These are phyloP conservation scores for Sphyrna mokarran DNA, from an alignment of 2,113 vertebrate species.

Conservation along the genomic window DNA sequence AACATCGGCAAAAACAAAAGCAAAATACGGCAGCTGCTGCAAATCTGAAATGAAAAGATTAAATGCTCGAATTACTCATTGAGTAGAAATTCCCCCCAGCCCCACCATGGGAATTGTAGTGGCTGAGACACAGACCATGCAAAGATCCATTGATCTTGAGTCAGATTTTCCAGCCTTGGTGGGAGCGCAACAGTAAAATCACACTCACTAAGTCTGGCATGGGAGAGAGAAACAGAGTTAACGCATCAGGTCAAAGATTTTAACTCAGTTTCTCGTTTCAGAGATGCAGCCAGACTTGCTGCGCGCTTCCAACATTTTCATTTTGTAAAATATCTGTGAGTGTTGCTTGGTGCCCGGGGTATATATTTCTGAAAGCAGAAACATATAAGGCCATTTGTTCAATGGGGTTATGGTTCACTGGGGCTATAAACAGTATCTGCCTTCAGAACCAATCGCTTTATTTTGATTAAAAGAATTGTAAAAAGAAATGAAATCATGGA, in stretches of 20 bases:
- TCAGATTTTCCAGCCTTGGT: background rate
- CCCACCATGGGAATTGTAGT: too few species aligned
- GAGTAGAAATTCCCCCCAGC: too few species aligned
- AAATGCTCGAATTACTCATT: too few species aligned
- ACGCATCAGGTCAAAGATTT: background rate
- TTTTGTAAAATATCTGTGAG: background rate
- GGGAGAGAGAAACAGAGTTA: background rate
- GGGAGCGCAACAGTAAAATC: too few species aligned
- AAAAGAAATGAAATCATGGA: background rate
- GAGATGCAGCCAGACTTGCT: background rate
- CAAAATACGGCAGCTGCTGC: too few species aligned
- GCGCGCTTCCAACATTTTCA: background rate
- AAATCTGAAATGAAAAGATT: too few species aligned
- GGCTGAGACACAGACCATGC: too few species aligned
- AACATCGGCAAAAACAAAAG: background rate
- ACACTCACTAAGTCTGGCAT: too few species aligned
- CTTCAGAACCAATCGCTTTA: background rate
- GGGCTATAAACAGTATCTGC: background rate
- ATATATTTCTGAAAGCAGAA: background rate
- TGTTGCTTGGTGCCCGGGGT: background rate
- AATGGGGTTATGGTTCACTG: too few species aligned
- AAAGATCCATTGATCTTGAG: too few species aligned
- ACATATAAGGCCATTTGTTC: background rate
- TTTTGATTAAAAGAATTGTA: background rate
- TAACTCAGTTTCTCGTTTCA: background rate